These are phyloP conservation scores for Yponomeuta malinellus DNA, from an alignment of 2,888 invertebrate genomes.

Conservation along the genomic window DNA sequence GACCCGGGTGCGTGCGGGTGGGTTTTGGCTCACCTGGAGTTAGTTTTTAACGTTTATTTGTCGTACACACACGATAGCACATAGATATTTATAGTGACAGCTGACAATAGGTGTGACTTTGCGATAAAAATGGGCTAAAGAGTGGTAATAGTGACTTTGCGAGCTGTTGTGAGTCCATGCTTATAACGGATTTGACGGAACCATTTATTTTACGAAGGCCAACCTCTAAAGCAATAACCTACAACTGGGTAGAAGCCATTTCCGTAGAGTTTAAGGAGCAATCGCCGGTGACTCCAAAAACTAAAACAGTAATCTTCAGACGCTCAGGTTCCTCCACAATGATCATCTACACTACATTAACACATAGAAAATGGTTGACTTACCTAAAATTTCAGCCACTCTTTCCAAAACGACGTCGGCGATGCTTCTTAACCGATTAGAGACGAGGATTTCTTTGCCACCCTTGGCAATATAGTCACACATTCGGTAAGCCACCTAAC, in stretches of 20 bases:
- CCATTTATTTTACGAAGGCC: too few species aligned
- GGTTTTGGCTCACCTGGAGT: constrained; percentile 60
- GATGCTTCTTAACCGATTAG: constrained; percentile 72
- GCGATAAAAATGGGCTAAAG: too few species aligned
- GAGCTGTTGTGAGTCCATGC: too few species aligned
- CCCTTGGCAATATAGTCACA: constrained; percentile 68
- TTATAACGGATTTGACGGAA: too few species aligned
- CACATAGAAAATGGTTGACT: constrained; percentile 17
- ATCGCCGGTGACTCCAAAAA: too few species aligned
- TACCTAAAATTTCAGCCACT: constrained; percentile 71
- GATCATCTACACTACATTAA: neutral
- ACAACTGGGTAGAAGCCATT: too few species aligned
- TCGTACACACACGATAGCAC: too few species aligned
- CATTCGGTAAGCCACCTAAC: constrained; percentile 64
- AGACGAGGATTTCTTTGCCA: constrained; percentile 71
- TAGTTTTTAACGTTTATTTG: neutral
- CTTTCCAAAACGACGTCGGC: constrained; percentile 75
- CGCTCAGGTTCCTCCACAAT: neutral
- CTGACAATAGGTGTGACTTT: too few species aligned
- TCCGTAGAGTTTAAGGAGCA: too few species aligned
- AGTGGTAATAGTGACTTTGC: too few species aligned
- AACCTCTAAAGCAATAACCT: too few species aligned
- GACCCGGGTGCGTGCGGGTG: constrained; percentile 56
- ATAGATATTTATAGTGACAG: too few species aligned
- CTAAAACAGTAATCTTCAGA: neutral